Evolutionary conservation across 2,888 invertebrate genomes (phyloP).

Genomic region (Catonia carolina): DNA sequence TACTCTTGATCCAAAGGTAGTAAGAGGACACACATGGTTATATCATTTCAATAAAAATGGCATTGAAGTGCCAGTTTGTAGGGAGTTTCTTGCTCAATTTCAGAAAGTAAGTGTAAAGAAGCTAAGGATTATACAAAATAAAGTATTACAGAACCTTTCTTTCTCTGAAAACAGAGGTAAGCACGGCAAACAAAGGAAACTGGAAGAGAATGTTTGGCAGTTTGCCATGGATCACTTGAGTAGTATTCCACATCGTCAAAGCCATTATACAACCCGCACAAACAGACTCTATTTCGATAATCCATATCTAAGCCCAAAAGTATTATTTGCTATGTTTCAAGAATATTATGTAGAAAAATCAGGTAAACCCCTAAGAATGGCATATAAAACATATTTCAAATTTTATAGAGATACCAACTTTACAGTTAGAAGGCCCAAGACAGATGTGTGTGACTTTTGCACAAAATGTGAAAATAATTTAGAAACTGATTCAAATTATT

Average conservation of each 20-base stretch:
- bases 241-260: conserved; percentile 19
- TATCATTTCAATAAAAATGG: conserved; percentile 7
- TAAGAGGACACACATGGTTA: conserved; percentile 1
- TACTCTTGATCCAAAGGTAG: conserved; percentile 8
- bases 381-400: conserved; percentile 26
- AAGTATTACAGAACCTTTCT: conserved; percentile 10
- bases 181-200: conserved; percentile 22
- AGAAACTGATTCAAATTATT: conserved; percentile 20
- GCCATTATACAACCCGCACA: conserved; percentile 15
- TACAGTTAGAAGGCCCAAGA: conserved; percentile 23
- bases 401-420: conserved; percentile 26
- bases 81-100: conserved; percentile 11
- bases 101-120: conserved; percentile 1
- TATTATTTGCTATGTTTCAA: conserved; percentile 17
- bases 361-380: conserved; percentile 20
- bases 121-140: conserved; percentile 8
- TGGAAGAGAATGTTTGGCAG: conserved; percentile 14
- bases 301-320: conserved; percentile 15
- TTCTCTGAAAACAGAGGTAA: conserved; percentile 18
- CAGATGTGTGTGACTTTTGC: conserved; percentile 31
- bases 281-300: conserved; percentile 21
- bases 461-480: conserved; percentile 20
- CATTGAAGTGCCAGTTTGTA: conserved; percentile 5
- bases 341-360: conserved; percentile 18
- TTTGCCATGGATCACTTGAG: conserved; percentile 18